Evolutionary conservation across 2,888 invertebrate genomes (phyloP).

Genomic region (Acanthosepion lycidas): DNA sequence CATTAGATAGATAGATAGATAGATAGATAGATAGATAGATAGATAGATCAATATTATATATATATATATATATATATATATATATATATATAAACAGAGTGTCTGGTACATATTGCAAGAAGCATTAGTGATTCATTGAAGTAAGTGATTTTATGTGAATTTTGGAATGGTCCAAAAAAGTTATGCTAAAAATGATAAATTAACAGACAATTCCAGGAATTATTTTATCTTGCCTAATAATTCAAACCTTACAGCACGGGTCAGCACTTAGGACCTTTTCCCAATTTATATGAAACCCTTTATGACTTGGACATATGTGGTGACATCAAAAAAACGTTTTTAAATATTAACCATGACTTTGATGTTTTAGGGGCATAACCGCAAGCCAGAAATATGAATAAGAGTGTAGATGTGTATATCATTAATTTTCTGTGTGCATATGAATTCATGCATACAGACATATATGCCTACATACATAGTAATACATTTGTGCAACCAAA

Average conservation of each 20-base stretch:
- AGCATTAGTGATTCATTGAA: too few relatives aligned
- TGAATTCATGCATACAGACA: not conserved
- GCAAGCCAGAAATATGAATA: not conserved
- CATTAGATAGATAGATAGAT: too few relatives aligned
- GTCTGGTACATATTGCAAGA: too few relatives aligned
- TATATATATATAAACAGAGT: not conserved
- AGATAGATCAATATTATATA: not conserved
- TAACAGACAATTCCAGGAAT: not conserved
- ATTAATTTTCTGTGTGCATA: not conserved
- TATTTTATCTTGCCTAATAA: not conserved
- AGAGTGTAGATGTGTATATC: not conserved
- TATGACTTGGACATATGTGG: not conserved
- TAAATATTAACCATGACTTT: not conserved
- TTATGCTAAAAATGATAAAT: not conserved
- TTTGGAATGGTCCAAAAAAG: not conserved
- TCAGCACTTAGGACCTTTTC: not conserved
- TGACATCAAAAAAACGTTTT: not conserved
- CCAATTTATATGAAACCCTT: not conserved
- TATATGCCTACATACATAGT: not conserved
- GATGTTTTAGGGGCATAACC: not conserved
- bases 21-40: not conserved
- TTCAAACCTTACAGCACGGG: not conserved
- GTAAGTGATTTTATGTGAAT: too few relatives aligned
- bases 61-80: too few relatives aligned
- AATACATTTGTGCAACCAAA: not conserved